Evolutionary conservation across 2,888 invertebrate genomes (phyloP).

Genomic region (Luperina nickerlii): DNA sequence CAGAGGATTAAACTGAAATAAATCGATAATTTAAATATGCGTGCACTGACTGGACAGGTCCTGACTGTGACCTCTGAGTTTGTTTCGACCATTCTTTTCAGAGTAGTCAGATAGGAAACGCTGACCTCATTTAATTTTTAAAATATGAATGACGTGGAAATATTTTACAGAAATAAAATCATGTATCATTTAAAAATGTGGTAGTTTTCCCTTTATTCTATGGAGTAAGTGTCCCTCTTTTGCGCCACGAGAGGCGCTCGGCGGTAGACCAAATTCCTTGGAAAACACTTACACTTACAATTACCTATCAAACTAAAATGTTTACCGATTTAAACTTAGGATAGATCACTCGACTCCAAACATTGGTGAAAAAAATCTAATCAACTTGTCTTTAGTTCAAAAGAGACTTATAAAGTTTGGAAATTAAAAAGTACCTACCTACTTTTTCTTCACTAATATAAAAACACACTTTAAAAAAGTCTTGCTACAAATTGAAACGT

Average conservation of each 20-base stretch:
- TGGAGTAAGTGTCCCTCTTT: not conserved
- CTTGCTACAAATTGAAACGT: conserved; percentile 30
- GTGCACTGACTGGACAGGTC: too few species aligned
- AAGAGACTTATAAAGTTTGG: not conserved
- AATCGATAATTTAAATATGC: too few species aligned
- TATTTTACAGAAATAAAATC: too few species aligned
- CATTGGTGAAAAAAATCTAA: not conserved
- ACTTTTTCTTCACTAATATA: not conserved
- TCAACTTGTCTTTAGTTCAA: not conserved
- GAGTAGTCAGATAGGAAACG: not conserved
- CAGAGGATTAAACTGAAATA: too few species aligned
- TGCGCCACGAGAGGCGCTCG: not conserved
- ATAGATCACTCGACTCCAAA: too few species aligned
- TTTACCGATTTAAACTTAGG: not conserved
- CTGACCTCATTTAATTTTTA: not conserved
- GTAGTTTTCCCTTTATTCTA: not conserved
- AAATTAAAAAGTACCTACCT: not conserved
- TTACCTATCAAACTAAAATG: not conserved
- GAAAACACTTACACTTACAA: not conserved
- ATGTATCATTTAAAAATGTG: too few species aligned
- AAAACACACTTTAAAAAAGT: conserved; percentile 12
- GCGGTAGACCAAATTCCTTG: not conserved
- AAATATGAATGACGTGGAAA: not conserved
- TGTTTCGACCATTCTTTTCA: not conserved
- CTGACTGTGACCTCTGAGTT: too few species aligned